Evolutionary conservation across 30 jellyfish, hydroid and myxozoan genomes (phyloP).

Genomic region (Chironex yamaguchii): DNA sequence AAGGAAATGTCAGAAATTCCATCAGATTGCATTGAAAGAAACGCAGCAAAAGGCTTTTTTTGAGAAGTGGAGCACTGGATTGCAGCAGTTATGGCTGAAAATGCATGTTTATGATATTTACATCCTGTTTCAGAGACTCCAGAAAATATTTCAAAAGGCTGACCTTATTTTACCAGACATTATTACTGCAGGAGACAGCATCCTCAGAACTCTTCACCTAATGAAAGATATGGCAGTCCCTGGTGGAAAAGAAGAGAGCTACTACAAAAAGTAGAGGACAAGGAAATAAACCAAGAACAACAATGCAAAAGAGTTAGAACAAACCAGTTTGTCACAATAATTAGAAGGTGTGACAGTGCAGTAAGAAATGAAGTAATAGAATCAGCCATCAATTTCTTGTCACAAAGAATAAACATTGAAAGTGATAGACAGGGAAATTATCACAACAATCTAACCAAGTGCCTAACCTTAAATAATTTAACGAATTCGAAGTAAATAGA

Average conservation of each 20-base stretch:
- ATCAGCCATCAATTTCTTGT: too few species aligned
- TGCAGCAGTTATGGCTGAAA: slow-evolving; percentile 51
- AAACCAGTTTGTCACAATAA: too few species aligned
- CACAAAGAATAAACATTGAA: too few species aligned
- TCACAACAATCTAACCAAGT: too few species aligned
- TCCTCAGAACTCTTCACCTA: slow-evolving; percentile 6
- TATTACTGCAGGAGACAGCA: slow-evolving; percentile 10
- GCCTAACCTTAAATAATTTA: too few species aligned
- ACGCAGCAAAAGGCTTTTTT: slow-evolving; percentile 41
- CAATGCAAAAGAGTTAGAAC: too few species aligned
- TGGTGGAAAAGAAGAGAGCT: slow-evolving; percentile 42
- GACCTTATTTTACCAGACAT: slow-evolving; percentile 48
- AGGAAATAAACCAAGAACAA: too few species aligned
- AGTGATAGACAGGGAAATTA: too few species aligned
- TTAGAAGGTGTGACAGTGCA: too few species aligned
- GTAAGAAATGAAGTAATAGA: too few species aligned
- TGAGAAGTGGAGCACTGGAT: slow-evolving; percentile 43
- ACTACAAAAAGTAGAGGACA: too few species aligned
- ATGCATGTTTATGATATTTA: slow-evolving; percentile 18
- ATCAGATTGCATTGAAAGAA: slow-evolving; percentile 26
- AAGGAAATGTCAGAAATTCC: slow-evolving; percentile 30
- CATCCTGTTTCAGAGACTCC: slow-evolving; percentile 23
- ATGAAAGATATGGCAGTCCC: slow-evolving; percentile 43
- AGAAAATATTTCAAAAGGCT: background rate
- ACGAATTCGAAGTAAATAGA: too few species aligned